Conservation (phyloP, 2,888 invertebrate genomes). For the Pristionchus entomophagus region DNA sequence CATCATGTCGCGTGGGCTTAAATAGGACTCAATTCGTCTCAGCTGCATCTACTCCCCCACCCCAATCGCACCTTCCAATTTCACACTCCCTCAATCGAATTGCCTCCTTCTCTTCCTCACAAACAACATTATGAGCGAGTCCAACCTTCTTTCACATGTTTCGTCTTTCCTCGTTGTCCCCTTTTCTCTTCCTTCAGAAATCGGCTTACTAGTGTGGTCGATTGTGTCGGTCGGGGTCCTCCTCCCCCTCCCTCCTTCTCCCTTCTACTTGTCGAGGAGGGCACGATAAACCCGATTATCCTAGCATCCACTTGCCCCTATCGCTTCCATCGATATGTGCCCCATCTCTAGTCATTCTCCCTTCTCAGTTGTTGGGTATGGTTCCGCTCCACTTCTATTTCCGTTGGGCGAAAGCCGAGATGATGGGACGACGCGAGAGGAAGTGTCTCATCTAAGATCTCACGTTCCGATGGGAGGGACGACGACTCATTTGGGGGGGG, state of each 20-base stretch:
- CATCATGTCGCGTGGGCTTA: not conserved
- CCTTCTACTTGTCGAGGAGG: too few relatives aligned
- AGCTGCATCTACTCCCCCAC: not conserved
- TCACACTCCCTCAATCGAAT: slow-evolving; percentile 7
- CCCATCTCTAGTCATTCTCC: not conserved
- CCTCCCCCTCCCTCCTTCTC: not conserved
- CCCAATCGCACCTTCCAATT: not conserved
- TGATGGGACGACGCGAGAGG: too few relatives aligned
- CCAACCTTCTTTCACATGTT: slow-evolving; percentile 39
- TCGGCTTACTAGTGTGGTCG: slow-evolving; percentile 19
- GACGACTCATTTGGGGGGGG: not conserved
- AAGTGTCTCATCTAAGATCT: slow-evolving; percentile 8
- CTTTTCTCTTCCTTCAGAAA: slow-evolving; percentile 8
- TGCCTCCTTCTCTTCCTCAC: not conserved
- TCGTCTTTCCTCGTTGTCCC: not conserved
- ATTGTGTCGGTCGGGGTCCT: not conserved
- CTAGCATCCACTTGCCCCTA: not conserved
- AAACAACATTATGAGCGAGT: slow-evolving; percentile 2
- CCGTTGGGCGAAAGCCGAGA: not conserved
- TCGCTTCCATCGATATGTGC: not conserved
- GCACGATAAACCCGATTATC: not conserved
- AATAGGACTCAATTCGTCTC: not conserved
- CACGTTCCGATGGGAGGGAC: not conserved
- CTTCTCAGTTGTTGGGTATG: not conserved
- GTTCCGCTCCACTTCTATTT: not conserved